Evolutionary conservation across 2,113 vertebrate species (phyloP), one percentile per base, ranked within the genome.

Genomic region (Dermatemys mawii): DNA sequence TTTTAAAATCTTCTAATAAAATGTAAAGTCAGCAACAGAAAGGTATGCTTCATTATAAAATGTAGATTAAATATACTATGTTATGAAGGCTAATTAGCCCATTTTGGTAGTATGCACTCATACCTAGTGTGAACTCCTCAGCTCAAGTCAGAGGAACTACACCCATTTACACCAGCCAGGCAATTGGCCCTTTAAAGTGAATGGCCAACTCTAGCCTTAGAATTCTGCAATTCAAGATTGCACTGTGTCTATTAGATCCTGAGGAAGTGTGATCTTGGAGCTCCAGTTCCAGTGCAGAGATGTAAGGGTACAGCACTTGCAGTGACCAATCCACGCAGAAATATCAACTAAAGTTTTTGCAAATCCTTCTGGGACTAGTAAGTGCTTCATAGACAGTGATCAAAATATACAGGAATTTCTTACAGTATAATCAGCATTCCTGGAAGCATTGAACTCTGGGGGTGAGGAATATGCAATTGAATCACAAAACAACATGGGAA

Each of bases 341-440:
- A 11, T 12, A 73, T 27, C 32, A 54, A 17, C 24, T 78, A 6
- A 63, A 53, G 73, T 21, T 90, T 81, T 29, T 10, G 17, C n/a
- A 1, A 13, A 6, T 73, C 67, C 73, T 53, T 1, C 0, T 0
- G 0, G 38, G 22, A 88, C 13, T 8, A 12, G 17, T n/a, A 70
- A 35, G 3, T 21, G 11, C 41, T 87, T 57, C 26, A 6, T n/a
- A 41, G n/a, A 50, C 78, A 87, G 35, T n/a, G 32, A 38, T 80
- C 50, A 44, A 75, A 75, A 54, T 14, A 29, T 1, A 83, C 9
- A 86, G 88, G 44, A 49, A n/a, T 41, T 24, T 84, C 78, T 84
- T 38, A 76, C 78, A 21, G 78, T 81, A 22, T 27, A 54, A 44
- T 73, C 27, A 54, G 19, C 6, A 1, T 70, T 84, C 41, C n/a